A percentile compares a stretch with the other conserved stretches of the same genome.
Conservation (phyloP, 2,113 vertebrate species). For the Gymnocephalus cernua region DNA sequence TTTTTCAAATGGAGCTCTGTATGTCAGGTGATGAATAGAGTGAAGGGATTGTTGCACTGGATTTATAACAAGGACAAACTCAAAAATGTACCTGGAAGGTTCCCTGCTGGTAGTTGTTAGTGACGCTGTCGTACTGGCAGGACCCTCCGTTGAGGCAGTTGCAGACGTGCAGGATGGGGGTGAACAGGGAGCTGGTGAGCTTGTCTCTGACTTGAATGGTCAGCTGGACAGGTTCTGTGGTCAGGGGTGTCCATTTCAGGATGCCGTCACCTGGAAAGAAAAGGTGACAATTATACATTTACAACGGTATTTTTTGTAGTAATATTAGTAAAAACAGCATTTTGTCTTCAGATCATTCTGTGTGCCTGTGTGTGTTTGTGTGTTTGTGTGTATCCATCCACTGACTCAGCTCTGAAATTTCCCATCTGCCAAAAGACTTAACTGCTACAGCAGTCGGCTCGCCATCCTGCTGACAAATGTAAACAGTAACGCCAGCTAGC, state of each 20-base stretch:
- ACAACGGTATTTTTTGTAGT: neutral
- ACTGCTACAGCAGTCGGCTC: neutral
- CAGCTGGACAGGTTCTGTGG: slow-evolving; percentile 75
- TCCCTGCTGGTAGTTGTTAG: slow-evolving; percentile 79
- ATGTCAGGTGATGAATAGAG: neutral
- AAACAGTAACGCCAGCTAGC: slow-evolving; percentile 1
- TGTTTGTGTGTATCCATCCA: slow-evolving; percentile 26
- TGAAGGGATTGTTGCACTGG: neutral
- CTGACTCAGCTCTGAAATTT: slow-evolving; percentile 54
- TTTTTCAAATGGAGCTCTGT: neutral
- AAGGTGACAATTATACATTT: no score
- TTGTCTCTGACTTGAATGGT: slow-evolving; percentile 82
- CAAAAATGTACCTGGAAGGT: slow-evolving; percentile 83
- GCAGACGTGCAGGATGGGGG: slow-evolving; percentile 82
- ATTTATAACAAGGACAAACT: neutral
- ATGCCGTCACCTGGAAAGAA: slow-evolving; percentile 76
- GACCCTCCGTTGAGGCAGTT: slow-evolving; percentile 86
- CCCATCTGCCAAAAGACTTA: slow-evolving; percentile 29
- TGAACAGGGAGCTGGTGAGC: slow-evolving; percentile 81
- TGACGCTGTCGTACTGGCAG: slow-evolving; percentile 82
- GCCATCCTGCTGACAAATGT: slow-evolving; percentile 35
- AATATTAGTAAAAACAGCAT: neutral
- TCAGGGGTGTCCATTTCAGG: slow-evolving; percentile 81
- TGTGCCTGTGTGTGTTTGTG: neutral
- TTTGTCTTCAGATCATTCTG: slow-evolving; percentile 3